Conservation (phyloP, 2,113 vertebrate genomes). For the Tetrax tetrax region DNA sequence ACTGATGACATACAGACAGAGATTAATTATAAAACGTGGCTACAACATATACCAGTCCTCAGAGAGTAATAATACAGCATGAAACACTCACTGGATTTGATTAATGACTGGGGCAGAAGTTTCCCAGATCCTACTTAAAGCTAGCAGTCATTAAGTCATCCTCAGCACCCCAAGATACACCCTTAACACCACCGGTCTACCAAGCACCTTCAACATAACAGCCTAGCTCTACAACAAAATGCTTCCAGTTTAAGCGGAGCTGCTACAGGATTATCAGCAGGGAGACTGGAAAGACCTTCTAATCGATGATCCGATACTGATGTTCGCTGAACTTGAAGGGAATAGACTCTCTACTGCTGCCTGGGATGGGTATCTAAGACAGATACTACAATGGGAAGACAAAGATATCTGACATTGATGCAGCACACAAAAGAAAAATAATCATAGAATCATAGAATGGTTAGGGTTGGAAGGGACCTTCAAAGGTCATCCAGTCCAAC, state of each 20-base stretch:
- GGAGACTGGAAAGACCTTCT: not conserved
- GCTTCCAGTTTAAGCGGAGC: not conserved
- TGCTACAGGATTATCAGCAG: accelerated
- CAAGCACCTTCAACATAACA: not conserved
- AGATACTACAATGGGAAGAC: not conserved
- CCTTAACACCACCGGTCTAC: not conserved
- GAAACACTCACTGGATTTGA: not conserved
- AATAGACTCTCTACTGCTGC: not conserved
- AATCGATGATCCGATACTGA: not conserved
- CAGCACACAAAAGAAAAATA: not conserved
- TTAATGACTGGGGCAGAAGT: not conserved
- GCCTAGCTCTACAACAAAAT: too few species aligned
- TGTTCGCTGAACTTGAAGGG: not conserved
- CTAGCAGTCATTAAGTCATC: not conserved
- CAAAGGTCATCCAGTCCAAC: too few species aligned
- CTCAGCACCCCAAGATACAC: not conserved
- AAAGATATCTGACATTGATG: not conserved
- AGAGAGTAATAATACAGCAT: not conserved
- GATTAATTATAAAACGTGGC: not conserved
- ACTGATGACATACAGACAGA: accelerated
- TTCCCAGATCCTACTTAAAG: not conserved
- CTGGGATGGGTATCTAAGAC: not conserved
- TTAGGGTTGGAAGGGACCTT: too few species aligned
- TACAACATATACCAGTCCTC: accelerated
- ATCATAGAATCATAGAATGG: too few species aligned